These are phyloP conservation scores for Barbus barbus DNA, from an alignment of 2,113 vertebrate species.

Conservation along the genomic window DNA sequence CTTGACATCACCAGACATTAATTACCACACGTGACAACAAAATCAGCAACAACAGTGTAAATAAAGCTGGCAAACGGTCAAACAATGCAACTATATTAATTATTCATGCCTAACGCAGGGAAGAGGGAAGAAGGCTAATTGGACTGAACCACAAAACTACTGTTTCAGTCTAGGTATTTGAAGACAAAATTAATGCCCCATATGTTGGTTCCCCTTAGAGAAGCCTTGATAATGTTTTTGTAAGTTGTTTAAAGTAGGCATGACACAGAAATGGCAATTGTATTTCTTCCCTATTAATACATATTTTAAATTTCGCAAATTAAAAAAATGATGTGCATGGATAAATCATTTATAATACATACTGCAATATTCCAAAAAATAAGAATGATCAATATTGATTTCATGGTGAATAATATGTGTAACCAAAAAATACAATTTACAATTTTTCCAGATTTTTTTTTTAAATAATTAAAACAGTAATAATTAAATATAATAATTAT, in stretches of 20 bases:
- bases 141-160: background rate
- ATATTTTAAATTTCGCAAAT: no score
- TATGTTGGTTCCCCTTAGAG: background rate
- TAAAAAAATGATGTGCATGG: background rate
- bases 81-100: background rate
- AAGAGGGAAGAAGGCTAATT: background rate
- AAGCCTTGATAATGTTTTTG: background rate
- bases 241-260: background rate
- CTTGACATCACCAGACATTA: background rate
- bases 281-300: background rate
- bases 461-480: no score
- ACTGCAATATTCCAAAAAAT: background rate
- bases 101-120: background rate
- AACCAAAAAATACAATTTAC: no score
- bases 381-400: background rate
- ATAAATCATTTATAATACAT: background rate
- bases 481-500: no score
- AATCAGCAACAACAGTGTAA: slow-evolving; percentile 1
- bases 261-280: background rate
- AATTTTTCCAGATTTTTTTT: no score
- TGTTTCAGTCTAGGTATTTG: background rate
- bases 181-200: background rate
- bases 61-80: background rate
- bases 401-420: no score
- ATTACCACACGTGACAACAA: background rate